Evolutionary conservation across 2,797 vertebrate genomes (phyloP), one percentile per base, ranked within the genome.

Genomic region (Garrulus glandarius): DNA sequence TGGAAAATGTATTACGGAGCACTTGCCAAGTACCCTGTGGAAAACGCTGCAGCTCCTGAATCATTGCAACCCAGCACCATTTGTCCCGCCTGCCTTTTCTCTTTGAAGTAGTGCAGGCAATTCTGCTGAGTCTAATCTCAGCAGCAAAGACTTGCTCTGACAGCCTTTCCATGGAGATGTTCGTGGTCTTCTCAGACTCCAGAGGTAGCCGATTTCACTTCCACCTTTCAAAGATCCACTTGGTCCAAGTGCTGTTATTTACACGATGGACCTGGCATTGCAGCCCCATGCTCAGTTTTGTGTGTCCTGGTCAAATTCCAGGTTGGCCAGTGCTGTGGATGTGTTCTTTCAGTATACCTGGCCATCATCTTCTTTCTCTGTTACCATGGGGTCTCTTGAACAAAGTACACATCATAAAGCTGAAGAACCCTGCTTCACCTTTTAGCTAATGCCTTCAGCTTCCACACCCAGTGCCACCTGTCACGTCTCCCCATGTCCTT

Each of bases 11-110:
- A 11, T 50, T 17, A 3, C 29, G 39, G 56, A 64, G 32, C 47
- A 23, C 7, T 43, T 50, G 6, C 32, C 3, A 7, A 64, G 36
- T 37, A 50, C 11, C 15, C 50, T 32, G 32, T 34, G 30, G 65
- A 57, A 89, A 50, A 83, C 19, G 19, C 32, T 64, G 55, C 55
- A 87, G 59, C 36, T 84, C 46, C 30, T 43, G 78, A 60, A 47
- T 69, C 0, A 0, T 16, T n/a, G 49, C 2, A 10, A 18, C 26
- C 26, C 39, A 50, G 68, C 23, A n/a, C 26, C 23, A 4, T 60
- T 81, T 78, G 47, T 70, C 71, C 65, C 0, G 0, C 16, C 8
- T 17, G 18, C 46, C 43, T 65, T 77, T 47, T 52, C 52, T 53
- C 50, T 71, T 74, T 52, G 59, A 80, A 74, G 47, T 37, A 53